Conservation (phyloP, 2,797 vertebrate genomes). For the Nasua narica region DNA sequence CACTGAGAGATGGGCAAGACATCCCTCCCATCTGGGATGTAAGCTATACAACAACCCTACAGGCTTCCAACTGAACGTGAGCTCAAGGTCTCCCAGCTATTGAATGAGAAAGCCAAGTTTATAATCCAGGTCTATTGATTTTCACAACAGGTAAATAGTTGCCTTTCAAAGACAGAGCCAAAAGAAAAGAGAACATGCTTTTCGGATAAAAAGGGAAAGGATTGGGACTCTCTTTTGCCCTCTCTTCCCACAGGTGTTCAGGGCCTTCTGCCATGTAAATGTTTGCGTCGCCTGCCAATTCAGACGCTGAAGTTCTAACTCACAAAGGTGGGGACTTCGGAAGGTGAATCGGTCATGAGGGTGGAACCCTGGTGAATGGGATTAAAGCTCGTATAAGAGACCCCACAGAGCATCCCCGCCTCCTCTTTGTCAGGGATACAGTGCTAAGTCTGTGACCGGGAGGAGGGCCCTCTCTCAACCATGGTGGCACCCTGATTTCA, state of each 20-base stretch:
- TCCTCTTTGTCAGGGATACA: too few species aligned
- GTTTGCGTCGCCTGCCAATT: background rate
- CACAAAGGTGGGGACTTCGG: background rate
- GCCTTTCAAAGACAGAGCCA: background rate
- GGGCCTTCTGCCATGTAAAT: background rate
- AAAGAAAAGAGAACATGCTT: background rate
- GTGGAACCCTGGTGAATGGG: background rate
- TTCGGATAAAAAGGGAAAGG: background rate
- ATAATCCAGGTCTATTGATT: background rate
- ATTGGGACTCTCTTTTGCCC: background rate
- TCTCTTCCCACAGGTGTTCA: background rate
- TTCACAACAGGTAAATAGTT: background rate
- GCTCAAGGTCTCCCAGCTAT: background rate
- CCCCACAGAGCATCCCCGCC: background rate
- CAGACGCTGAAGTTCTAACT: background rate
- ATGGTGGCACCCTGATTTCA: accelerated
- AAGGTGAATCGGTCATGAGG: background rate
- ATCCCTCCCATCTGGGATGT: background rate
- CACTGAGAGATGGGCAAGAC: background rate
- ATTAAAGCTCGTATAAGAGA: background rate
- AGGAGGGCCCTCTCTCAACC: background rate
- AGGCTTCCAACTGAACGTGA: background rate
- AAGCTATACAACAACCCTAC: background rate
- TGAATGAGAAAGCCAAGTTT: background rate
- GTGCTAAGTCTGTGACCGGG: background rate